Base-by-base conservation (phyloP, 1,140 invertebrate genomes). In the Cyphomyrmex costatus region DNA sequence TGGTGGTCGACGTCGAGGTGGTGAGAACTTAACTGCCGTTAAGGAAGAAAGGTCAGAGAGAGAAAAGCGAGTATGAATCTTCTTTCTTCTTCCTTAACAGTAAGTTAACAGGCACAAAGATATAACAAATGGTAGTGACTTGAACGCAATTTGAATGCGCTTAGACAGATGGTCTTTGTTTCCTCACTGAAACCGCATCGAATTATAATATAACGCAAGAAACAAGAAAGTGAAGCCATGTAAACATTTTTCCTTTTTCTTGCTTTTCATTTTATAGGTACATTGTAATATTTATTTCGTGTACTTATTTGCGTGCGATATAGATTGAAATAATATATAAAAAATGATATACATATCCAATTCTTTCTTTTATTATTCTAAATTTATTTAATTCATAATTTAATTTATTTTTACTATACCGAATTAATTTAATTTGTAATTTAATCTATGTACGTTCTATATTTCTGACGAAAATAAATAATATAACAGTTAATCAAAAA, bases 61-160 rank as follows among this genome's bases (percentile, higher is more conserved):
- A 49, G 58, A 42, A 78, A 65, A 65, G 27, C 76, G 58, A 68
- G 14, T 8, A 10, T 24, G 3, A 14, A 49, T 78, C 58, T 63
- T 78, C 12, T 65, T n/a, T 66, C 42, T 66, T 66, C 76, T 79
- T 66, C 76, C 60, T 78, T 78, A 49, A 78, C 24, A n/a, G 19
- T 21, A 33, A 79, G 14, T 10, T 53, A 30, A 42, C 24, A 24
- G 4, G 19, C 60, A 27, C 7, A 42, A 76, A 65, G 7, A 79
- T 66, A 66, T 21, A 68, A 68, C 21, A 21, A 68, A 49, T 49
- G 36, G 49, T 24, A 27, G 42, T 46, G 63, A 63, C 30, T 2
- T 49, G 46, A 14, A 16, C 42, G 53, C 73, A 33, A 79, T 79
- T 51, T 66, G 14, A 66, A 33, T n/a, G 42, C 30, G 53, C 73